Base-by-base conservation (phyloP, 2,113 vertebrate species). In the Myotis lucifugus region DNA sequence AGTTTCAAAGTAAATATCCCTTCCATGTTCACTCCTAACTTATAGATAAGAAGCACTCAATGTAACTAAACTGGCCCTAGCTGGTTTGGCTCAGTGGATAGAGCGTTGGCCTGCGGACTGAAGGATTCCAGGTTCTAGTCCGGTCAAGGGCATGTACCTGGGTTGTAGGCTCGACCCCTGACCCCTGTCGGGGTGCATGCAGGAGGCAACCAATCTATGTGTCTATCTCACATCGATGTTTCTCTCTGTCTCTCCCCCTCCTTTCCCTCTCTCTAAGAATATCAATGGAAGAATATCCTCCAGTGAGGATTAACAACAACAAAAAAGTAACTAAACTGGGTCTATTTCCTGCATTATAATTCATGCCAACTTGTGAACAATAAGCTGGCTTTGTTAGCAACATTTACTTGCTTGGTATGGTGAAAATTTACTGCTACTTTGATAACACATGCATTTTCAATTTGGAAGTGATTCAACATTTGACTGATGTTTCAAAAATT, bases 371-470 rank as follows among this genome's bases (percentile, higher is more conserved):
- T 19, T 85, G 79, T 61, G 88, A 93, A 83, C 1, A 76, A 81
- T 79, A 72, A 25, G 10, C 56, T 56, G 48, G 92, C 88, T 79
- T 56, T 79, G 69, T 61, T 29, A 15, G 73, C 27, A 15, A 76
- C 64, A 52, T 82, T 64, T 87, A 54, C 73, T 72, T 61, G 25
- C 42, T 79, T 56, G 17, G 37, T 17, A 19, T 23, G 32, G 34
- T 66, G 67, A 92, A 96, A 95, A 92, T 52, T 95, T 96, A 96
- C 61, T 92, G 54, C 46, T 79, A 59, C 85, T 92, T 40, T 81
- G 85, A 81, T 92, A 95, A 59, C 40, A 88, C 15, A 61, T 17
- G 32, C 0, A 3, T 66, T 94, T 96, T 96, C 42, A 67, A 88
- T 88, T 64, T 96, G 90, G 85, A 82, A 90, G 46, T 37, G 50